Evolutionary conservation across 2,888 invertebrate species (phyloP).

Genomic region (Cheilosia vernalis): DNA sequence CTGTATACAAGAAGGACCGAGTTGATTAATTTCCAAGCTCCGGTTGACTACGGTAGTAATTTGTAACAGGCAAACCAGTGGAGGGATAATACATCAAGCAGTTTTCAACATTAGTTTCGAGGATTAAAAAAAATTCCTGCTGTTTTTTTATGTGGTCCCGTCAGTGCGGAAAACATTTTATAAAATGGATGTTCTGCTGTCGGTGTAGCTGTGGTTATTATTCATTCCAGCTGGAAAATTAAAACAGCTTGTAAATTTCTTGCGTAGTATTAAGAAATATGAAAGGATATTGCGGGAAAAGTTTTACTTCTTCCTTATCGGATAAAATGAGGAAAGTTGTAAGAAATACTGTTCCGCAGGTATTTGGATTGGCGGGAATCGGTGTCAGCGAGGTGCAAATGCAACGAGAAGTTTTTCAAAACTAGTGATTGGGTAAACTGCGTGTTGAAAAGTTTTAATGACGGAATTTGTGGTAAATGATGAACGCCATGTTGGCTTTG

Average conservation of each 20-base stretch:
- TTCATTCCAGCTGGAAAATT: conserved; percentile 22
- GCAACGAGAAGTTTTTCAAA: not conserved
- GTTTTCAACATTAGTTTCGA: conserved; percentile 9
- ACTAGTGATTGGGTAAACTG: not conserved
- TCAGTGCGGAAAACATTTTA: not conserved
- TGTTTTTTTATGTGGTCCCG: conserved; percentile 11
- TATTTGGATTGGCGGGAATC: not conserved
- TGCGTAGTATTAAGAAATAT: conserved; percentile 36
- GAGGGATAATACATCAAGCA: conserved; percentile 38
- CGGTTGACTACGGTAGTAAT: conserved; percentile 7
- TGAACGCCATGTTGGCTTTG: not conserved
- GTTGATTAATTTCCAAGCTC: conserved; percentile 26
- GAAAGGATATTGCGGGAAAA: not conserved
- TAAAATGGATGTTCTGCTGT: not conserved
- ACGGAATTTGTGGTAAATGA: not conserved
- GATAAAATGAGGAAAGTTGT: not conserved
- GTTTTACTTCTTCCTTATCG: conserved; percentile 5
- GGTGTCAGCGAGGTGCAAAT: not conserved
- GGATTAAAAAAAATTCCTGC: conserved; percentile 21
- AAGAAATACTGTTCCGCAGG: not conserved
- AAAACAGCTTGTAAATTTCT: conserved; percentile 17
- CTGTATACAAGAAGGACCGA: not conserved
- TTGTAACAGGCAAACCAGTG: conserved; percentile 5
- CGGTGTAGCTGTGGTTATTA: conserved; percentile 19
- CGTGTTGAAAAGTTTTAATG: conserved; percentile 6